phyloP scores from a whole-genome alignment of 1,140 invertebrate species.

The Colletes gigas region DNA sequence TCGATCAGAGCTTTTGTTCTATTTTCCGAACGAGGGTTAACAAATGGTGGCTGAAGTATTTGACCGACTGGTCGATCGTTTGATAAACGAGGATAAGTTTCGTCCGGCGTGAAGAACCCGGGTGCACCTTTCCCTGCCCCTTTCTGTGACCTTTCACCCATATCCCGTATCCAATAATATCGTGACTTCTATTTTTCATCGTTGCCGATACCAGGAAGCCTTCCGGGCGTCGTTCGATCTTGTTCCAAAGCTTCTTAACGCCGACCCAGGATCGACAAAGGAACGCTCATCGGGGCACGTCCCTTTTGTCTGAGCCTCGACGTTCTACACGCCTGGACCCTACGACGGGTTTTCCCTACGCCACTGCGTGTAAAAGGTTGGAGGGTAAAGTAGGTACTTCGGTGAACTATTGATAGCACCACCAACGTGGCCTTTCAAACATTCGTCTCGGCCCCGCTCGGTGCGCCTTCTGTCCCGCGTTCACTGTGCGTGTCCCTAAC shows the following conservation, averaged over 20 bases:
- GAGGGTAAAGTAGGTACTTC: slow-evolving; percentile 57
- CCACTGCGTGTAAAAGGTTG: slow-evolving; percentile 56
- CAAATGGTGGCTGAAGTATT: too few relatives aligned
- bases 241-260: neutral
- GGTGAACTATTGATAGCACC: slow-evolving; percentile 66
- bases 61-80: neutral
- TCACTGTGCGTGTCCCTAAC: neutral
- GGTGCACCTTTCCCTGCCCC: too few relatives aligned
- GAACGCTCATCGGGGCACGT: neutral
- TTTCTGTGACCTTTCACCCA: neutral
- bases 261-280: neutral
- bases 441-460: slow-evolving; percentile 57
- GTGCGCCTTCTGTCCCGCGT: slow-evolving; percentile 1
- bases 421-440: slow-evolving; percentile 64
- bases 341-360: slow-evolving; percentile 25
- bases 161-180: neutral
- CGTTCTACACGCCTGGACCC: slow-evolving; percentile 44
- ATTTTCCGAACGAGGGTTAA: too few relatives aligned
- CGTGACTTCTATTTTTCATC: slow-evolving; percentile 5
- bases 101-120: neutral
- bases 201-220: neutral
- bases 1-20: too few relatives aligned
- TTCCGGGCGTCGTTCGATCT: slow-evolving; percentile 13
- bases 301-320: slow-evolving; percentile 42
- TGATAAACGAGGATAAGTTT: neutral